phyloP scores from a whole-genome alignment of 2,113 vertebrate genomes.

The Ochotona curzoniae region DNA sequence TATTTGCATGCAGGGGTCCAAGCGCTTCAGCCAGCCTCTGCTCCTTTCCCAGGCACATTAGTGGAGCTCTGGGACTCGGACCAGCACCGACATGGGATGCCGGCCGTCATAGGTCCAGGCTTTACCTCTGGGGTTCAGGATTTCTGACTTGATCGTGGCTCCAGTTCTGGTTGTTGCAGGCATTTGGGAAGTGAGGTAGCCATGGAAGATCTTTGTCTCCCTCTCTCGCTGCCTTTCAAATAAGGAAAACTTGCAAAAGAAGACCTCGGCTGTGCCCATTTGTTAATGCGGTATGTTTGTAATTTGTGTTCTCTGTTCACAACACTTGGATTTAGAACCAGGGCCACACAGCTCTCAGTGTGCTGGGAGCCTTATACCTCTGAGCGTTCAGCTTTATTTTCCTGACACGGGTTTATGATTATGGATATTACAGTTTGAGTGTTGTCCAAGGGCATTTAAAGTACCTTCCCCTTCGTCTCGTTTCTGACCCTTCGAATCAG shows the following conservation, averaged over 20 bases:
- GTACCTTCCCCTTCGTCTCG: constrained; percentile 47
- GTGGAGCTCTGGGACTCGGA: too few relatives aligned
- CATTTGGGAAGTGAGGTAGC: too few relatives aligned
- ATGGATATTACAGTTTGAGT: constrained; percentile 49
- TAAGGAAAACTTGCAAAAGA: neutral
- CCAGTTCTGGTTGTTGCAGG: too few relatives aligned
- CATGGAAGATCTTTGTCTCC: too few relatives aligned
- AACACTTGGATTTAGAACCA: constrained; percentile 51
- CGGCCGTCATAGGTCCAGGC: too few relatives aligned
- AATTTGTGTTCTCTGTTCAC: constrained; percentile 1
- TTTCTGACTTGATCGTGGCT: too few relatives aligned
- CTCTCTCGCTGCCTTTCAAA: too few relatives aligned
- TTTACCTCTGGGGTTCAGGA: too few relatives aligned
- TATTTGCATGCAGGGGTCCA: too few relatives aligned
- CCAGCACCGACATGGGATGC: too few relatives aligned
- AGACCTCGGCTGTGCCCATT: constrained; percentile 30
- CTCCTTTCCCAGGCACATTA: too few relatives aligned
- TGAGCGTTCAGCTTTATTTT: constrained; percentile 58
- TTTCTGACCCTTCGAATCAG: constrained; percentile 53
- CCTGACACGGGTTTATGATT: neutral
- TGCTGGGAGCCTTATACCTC: neutral
- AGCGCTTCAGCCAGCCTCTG: too few relatives aligned
- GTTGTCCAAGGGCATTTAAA: constrained; percentile 38
- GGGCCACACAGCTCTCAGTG: constrained; percentile 49
- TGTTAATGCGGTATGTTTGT: constrained; percentile 6